Conservation (phyloP, 2,113 vertebrate genomes). For the Malaclemys terrapin region DNA sequence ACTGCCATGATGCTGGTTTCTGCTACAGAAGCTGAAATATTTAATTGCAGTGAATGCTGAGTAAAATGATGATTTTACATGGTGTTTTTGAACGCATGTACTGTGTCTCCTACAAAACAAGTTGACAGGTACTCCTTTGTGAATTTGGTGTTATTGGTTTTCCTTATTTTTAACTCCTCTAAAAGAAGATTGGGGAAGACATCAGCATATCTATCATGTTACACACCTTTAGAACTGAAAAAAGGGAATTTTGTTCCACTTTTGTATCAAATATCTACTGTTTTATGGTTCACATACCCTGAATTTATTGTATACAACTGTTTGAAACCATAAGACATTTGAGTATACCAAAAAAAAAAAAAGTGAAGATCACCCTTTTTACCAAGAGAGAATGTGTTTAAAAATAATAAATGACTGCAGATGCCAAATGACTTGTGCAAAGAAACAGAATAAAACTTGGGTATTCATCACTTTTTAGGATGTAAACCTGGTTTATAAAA, state of each 20-base stretch:
- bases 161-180: not conserved
- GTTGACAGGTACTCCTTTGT: not conserved
- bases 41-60: rapidly evolving
- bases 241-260: not conserved
- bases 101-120: not conserved
- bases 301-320: not conserved
- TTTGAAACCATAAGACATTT: not conserved
- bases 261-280: not conserved
- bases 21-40: not conserved
- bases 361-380: not conserved
- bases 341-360: not conserved
- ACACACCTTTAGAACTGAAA: not conserved
- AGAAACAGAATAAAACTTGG: not conserved
- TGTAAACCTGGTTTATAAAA: not conserved
- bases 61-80: not conserved
- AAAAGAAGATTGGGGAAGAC: not conserved
- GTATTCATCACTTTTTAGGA: not conserved
- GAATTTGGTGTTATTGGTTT: not conserved
- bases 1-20: not conserved
- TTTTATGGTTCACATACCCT: not conserved
- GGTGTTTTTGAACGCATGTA: not conserved
- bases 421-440: not conserved
- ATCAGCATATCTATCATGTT: not conserved
- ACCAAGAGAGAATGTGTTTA: not conserved
- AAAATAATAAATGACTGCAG: not conserved